phyloP scores from a whole-genome alignment of 2,888 invertebrate genomes.

The Luperina testacea region DNA sequence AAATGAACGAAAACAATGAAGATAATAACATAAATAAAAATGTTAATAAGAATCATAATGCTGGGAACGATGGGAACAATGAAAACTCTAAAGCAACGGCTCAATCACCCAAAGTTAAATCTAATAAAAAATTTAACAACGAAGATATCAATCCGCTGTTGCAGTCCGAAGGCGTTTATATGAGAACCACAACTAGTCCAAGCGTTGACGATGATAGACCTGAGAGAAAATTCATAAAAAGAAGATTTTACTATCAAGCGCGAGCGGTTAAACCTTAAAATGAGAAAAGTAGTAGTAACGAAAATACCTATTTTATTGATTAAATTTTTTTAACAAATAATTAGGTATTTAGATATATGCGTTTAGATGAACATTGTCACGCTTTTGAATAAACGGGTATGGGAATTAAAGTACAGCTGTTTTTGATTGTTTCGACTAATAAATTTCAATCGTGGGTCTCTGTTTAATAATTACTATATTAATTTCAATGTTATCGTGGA shows the following conservation, averaged over 20 bases:
- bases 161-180: not conserved
- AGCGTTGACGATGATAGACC: not conserved
- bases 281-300: constrained; percentile 57
- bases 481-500: constrained; percentile 16
- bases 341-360: constrained; percentile 10
- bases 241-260: constrained; percentile 70
- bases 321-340: constrained; percentile 52
- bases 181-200: not conserved
- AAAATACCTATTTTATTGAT: constrained; percentile 70
- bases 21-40: not conserved
- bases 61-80: not conserved
- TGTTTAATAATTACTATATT: constrained; percentile 17
- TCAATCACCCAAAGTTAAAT: not conserved
- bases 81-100: not conserved
- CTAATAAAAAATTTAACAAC: not conserved
- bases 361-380: constrained; percentile 25
- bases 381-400: constrained; percentile 28
- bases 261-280: constrained; percentile 71
- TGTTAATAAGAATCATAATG: not conserved
- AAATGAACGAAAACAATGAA: not conserved
- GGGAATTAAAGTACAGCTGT: constrained; percentile 2
- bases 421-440: constrained; percentile 30
- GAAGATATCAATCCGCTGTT: constrained; percentile 3
- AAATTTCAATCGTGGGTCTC: constrained; percentile 13
- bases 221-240: constrained; percentile 54